Conservation (phyloP, 2,113 vertebrate species). For the Oncorhynchus masou region DNA sequence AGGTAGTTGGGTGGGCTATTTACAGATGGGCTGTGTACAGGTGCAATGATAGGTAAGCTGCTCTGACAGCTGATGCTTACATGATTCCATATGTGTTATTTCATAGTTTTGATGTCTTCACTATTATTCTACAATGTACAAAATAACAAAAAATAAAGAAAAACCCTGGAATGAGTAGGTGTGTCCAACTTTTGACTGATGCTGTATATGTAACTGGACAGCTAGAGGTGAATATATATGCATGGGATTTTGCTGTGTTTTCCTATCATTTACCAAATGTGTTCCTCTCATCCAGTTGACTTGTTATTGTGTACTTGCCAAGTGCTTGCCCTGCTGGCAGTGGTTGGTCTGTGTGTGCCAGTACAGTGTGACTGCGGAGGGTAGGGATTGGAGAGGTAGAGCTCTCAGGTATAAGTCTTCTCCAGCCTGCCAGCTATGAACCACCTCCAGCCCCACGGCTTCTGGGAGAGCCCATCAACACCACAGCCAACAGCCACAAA, state of each 20-base stretch:
- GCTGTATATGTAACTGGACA: no score
- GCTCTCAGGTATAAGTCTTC: neutral
- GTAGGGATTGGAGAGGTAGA: neutral
- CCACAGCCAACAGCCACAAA: constrained; percentile 54
- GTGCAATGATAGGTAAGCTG: no score
- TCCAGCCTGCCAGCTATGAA: neutral
- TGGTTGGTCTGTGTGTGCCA: constrained; percentile 18
- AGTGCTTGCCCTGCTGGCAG: constrained; percentile 27
- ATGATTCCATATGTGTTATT: no score
- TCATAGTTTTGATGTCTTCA: no score
- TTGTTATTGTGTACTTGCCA: neutral
- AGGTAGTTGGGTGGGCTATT: no score
- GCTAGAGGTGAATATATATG: no score
- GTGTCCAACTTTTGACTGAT: neutral
- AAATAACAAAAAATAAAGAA: no score
- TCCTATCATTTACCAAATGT: neutral
- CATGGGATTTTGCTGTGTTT: neutral
- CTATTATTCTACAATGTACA: no score
- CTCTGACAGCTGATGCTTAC: no score
- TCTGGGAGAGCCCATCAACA: constrained; percentile 48
- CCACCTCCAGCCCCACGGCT: constrained; percentile 18
- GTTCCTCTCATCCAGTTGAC: constrained; percentile 35
- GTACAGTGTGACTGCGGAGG: constrained; percentile 7
- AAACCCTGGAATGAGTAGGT: no score
- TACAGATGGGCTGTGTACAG: no score